Evolutionary conservation across 2,113 vertebrate genomes (phyloP), one percentile per base, ranked within the genome.

Genomic region (Chloropsis hardwickii): DNA sequence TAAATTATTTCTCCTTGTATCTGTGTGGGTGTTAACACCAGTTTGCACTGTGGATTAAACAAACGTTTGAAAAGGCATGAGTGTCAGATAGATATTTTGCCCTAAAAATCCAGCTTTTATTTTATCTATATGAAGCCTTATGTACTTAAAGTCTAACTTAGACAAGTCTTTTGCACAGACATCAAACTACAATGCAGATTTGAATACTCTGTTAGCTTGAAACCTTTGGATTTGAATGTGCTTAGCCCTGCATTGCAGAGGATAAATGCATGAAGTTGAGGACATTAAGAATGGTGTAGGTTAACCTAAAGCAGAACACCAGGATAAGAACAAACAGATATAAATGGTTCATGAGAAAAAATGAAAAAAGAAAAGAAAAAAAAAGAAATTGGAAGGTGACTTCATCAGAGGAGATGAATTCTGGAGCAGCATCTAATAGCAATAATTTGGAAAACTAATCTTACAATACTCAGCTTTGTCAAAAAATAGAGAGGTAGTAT

Each of bases 41-140:
- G 25, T 62, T 56, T 78, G 24, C 15, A 54, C 5, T 28, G 39
- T 65, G 45, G 47, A 84, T 89, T 95, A 64, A 95, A 22, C 1
- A 66, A 42, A 37, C 23, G 4, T 50, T 85, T 50, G 31, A 77
- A 90, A 74, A 95, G 7, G 5, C 15, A 58, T 1, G 2, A 54
- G 42, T 81, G 42, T 62, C 76, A 92, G 53, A 60, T 11, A 65
- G 58, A 79, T 69, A 88, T 64, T 91, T 93, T 53, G 7, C 37
- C 31, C 28, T 53, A 71, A 83, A 81, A 65, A 21, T 6, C 9
- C 35, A 74, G 13, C 64, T 78, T 78, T 92, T 42, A 25, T 15
- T 81, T 91, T 88, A 69, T 69, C 15, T n/a, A 2, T 72, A 17
- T 56, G 57, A 84, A 76, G 20, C 1, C 28, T 53, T 71, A n/a